A percentile compares a stretch with the other conserved stretches of the same genome.
Conservation (phyloP, 1,140 invertebrate species). For the Calephelis virginiensis region DNA sequence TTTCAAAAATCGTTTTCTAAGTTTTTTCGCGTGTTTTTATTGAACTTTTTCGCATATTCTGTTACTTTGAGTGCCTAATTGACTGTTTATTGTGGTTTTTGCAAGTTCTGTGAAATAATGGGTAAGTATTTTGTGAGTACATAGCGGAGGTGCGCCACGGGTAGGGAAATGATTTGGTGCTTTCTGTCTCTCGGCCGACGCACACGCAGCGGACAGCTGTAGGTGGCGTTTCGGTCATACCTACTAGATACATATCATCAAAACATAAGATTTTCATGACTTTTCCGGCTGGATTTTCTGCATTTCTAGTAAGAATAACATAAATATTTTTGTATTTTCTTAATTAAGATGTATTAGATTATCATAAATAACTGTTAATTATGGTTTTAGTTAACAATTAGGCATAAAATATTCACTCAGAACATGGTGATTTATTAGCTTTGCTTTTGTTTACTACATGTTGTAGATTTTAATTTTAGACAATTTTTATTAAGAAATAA, state of each 20-base stretch:
- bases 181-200: constrained; percentile 76
- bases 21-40: constrained; percentile 77
- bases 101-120: constrained; percentile 66
- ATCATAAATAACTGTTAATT: constrained; percentile 37
- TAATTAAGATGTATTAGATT: constrained; percentile 29
- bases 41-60: constrained; percentile 79
- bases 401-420: constrained; percentile 50
- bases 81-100: constrained; percentile 74
- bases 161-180: constrained; percentile 79
- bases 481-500: constrained; percentile 32
- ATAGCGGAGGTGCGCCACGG: constrained; percentile 77
- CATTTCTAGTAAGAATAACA: constrained; percentile 46
- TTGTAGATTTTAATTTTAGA: constrained; percentile 47
- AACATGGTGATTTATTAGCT: constrained; percentile 51
- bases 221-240: constrained; percentile 76
- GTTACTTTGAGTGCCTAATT: constrained; percentile 70
- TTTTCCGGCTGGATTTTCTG: constrained; percentile 72
- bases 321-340: constrained; percentile 47
- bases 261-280: constrained; percentile 76
- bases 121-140: constrained; percentile 76
- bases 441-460: constrained; percentile 69
- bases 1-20: constrained; percentile 79
- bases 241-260: constrained; percentile 52
- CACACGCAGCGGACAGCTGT: constrained; percentile 77
- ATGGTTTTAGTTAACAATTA: constrained; percentile 36